phyloP scores from a whole-genome alignment of 2,113 vertebrate genomes.

The Nycticryphes semicollaris region DNA sequence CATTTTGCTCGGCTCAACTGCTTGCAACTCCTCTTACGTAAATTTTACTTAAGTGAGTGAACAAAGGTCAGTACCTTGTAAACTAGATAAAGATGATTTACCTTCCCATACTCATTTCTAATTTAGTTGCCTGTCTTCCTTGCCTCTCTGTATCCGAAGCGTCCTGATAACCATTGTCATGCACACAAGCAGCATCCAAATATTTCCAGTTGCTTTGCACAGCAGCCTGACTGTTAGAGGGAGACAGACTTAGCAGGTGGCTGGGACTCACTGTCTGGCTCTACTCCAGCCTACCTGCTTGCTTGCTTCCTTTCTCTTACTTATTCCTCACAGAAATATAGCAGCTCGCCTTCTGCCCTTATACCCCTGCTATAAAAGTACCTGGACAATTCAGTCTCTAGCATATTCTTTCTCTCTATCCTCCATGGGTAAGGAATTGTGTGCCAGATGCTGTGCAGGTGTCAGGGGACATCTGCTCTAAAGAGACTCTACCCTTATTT shows the following conservation, averaged over 20 bases:
- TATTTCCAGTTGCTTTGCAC: not conserved
- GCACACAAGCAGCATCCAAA: not conserved
- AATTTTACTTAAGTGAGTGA: not conserved
- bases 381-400: not conserved
- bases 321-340: not conserved
- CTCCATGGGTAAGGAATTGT: not conserved
- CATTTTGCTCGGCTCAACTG: not conserved
- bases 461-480: not conserved
- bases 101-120: not conserved
- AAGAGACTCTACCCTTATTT: not conserved
- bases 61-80: not conserved
- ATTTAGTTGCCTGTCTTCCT: not conserved
- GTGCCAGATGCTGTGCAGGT: not conserved
- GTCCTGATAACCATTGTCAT: not conserved
- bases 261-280: not conserved
- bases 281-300: not conserved
- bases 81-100: not conserved
- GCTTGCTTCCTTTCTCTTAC: not conserved
- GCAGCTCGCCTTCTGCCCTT: not conserved
- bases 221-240: not conserved
- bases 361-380: not conserved
- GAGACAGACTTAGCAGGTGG: not conserved
- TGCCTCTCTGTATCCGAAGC: not conserved
- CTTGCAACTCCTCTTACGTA: not conserved
- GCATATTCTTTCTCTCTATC: not conserved